Evolutionary conservation across 23 tunicate genomes (phyloP), one percentile per base, ranked within the genome.

Genomic region (Halocynthia roretzi): DNA sequence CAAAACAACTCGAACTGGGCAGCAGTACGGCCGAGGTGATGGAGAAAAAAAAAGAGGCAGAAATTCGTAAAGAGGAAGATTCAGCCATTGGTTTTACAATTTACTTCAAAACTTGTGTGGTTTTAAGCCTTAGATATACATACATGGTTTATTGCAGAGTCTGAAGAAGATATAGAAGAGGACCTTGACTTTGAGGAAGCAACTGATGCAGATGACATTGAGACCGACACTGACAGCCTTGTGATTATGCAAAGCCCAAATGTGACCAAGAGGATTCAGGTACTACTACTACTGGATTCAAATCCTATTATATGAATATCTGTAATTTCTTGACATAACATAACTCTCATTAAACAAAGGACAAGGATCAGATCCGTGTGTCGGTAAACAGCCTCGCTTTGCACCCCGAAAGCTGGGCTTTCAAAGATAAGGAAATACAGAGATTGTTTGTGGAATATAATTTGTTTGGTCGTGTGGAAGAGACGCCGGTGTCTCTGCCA

Each of bases 391-490:
- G 86, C 64, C 74, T 92, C 8, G 75, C 85, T 12, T 76, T 92
- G 50, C 77, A 86, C 58, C 82, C 74, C n/a, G 80, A 92, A 52
- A 78, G 88, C 12, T 69, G 82, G 48, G 83, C 83, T 5, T 92
- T 85, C 87, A 71, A 64, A 19, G 92, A 92, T 50, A 8, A 55
- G 15, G 67, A 80, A 18, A 78, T 92, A 8, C 85, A 86, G 62
- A 75, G 82, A 71, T 10, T 92, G 54, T 92, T 92, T 69, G 82
- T 92, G 53, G 98, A 92, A 68, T 92, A 82, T 61, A 90, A 81
- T 20, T 86, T 92, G 69, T 82, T 86, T 11, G 87, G 92, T 8
- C 54, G 62, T 9, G 92, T 86, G 8, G 87, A 86, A 52, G 98
- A 92, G 58, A 92, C 87, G 20, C 92, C 92, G 21, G 71, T 82